A percentile compares a stretch with the other conserved stretches of the same genome.
These are phyloP conservation scores for Etheostoma nigrum DNA, from an alignment of 2,797 vertebrate species.

Conservation along the genomic window DNA sequence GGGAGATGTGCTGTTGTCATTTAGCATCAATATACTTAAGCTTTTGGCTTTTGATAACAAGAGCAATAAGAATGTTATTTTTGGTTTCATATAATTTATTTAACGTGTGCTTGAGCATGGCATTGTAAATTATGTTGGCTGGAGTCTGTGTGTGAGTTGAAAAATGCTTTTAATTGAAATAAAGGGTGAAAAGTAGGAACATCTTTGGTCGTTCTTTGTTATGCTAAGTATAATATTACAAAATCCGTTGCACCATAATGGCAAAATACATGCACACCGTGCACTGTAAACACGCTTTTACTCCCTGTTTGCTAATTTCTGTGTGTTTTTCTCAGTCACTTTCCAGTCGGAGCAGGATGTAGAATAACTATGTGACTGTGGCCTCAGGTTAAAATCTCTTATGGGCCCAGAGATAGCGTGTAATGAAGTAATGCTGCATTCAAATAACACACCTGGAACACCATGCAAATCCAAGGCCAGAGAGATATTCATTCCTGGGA, in stretches of 20 bases:
- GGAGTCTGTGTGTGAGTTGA: slow-evolving; percentile 6
- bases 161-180: slow-evolving; percentile 47
- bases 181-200: slow-evolving; percentile 26
- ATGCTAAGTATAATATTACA: slow-evolving; percentile 1
- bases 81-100: slow-evolving; percentile 45
- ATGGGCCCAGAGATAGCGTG: slow-evolving; percentile 49
- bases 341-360: slow-evolving; percentile 79
- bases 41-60: background rate
- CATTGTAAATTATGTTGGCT: background rate
- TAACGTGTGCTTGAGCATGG: slow-evolving; percentile 11
- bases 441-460: slow-evolving; percentile 79
- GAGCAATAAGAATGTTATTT: background rate
- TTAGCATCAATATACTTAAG: background rate
- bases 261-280: slow-evolving; percentile 35
- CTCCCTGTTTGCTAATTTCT: slow-evolving; percentile 28
- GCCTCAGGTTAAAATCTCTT: slow-evolving; percentile 77
- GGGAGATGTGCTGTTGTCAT: slow-evolving; percentile 10
- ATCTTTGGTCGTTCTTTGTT: slow-evolving; percentile 25
- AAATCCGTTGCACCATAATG: slow-evolving; percentile 13
- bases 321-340: slow-evolving; percentile 63
- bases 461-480: slow-evolving; percentile 79
- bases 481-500: slow-evolving; percentile 42
- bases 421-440: slow-evolving; percentile 61
- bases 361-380: slow-evolving; percentile 35
- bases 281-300: slow-evolving; percentile 57